Base-by-base conservation (phyloP, 1,140 invertebrate genomes). In the Papilio dardanus region DNA sequence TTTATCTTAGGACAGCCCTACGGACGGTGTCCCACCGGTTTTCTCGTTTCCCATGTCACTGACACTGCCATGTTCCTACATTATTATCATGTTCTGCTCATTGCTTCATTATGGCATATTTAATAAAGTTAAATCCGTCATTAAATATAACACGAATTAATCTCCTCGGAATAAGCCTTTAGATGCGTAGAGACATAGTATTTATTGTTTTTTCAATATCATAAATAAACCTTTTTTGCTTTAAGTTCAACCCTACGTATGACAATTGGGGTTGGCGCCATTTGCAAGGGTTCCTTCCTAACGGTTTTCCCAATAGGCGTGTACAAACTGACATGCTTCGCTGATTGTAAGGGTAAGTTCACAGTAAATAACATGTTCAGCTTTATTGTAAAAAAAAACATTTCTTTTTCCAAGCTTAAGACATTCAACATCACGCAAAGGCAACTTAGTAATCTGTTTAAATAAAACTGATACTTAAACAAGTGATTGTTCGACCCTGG, bases 311-410 rank as follows among this genome's bases (percentile, higher is more conserved):
- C 68, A 71, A 40, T 31, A 46, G 28, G 54, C 21, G 54, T 21
- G 4, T 71, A 30, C 24, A 50, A 71, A n/a, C 24, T 42, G 76
- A 46, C 67, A 76, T 69, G 76, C 77, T 75, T 65, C 69, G 46
- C 31, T 74, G 69, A 37, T 50, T 74, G n/a, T 19, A 50, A 69
- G 71, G 66, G 40, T 58, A 16, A 37, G n/a, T 50, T 62, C 16
- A 65, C 67, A 58, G 30, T n/a, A 14, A 40, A 19, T 19, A 46
- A 19, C 7, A 3, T 46, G 14, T 42, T 4, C 19, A 46, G 4
- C 42, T 6, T 19, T 46, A 46, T 46, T 46, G n/a, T 46, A 6
- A 46, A 0, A 19, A n/a, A n/a, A 19, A 19, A 46, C 19, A 46
- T 46, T 46, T 5, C 16, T 19, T 19, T 19, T 46, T 19, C 5